phyloP scores from a whole-genome alignment of 2,797 vertebrate species.

The Cossypha polioptera region DNA sequence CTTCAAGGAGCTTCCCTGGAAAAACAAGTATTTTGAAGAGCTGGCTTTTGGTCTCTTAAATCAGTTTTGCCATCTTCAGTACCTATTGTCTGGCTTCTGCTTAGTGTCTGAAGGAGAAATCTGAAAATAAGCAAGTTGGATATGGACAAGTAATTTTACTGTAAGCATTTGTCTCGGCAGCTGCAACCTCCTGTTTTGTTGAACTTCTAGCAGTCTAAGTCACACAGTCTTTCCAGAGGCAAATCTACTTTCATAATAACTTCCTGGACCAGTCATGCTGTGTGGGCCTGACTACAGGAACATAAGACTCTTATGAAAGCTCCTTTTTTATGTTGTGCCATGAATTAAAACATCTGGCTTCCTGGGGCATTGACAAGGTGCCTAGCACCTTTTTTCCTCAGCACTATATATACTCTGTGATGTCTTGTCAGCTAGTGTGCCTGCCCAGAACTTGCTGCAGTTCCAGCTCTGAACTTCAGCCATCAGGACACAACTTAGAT shows the following conservation, averaged over 20 bases:
- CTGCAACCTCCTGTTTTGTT: conserved; percentile 60
- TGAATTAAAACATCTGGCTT: conserved; percentile 59
- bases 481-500: not conserved
- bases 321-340: conserved; percentile 29
- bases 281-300: conserved; percentile 41
- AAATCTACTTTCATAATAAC: conserved; percentile 50
- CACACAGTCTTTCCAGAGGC: conserved; percentile 35
- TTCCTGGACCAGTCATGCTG: conserved; percentile 42
- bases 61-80: not conserved
- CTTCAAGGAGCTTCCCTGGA: not conserved
- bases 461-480: conserved; percentile 34
- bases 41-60: not conserved
- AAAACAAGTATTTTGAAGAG: not conserved
- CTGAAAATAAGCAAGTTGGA: not conserved
- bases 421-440: not conserved
- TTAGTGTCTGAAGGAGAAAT: conserved; percentile 3
- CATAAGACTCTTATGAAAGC: conserved; percentile 31
- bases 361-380: not conserved
- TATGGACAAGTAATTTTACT: not conserved
- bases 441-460: not conserved
- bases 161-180: conserved; percentile 36
- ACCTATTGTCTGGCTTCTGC: not conserved
- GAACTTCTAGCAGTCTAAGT: not conserved
- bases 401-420: not conserved
- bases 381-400: conserved; percentile 18